Base-by-base conservation (phyloP, 2,888 invertebrate species). In the Eustalomyia histrio region DNA sequence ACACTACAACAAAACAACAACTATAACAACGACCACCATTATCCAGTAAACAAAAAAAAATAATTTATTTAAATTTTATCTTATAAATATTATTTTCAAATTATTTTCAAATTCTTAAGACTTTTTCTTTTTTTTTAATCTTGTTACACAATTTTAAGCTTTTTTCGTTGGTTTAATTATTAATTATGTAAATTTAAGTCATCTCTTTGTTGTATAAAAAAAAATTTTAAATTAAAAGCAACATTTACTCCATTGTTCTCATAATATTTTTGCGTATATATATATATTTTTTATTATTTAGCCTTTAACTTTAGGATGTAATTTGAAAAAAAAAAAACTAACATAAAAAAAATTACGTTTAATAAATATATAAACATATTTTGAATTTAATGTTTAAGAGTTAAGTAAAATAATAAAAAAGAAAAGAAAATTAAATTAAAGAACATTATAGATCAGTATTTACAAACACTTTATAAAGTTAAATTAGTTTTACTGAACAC, bases 321-420 rank as follows among this genome's bases (percentile, higher is more conserved):
- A 81, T 12, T 57, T 75, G 57, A 68, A 58, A 57, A 33, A 29
- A 79, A 69, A 63, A 50, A 50, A 63, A 68, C 57, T n/a, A 76
- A 21, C 21, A 33, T 64, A 73, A 72, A n/a, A n/a, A 53, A 68
- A 80, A 81, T 78, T 81, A 81, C 76, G 80, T 81, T 76, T 81
- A 81, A 81, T 80, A 73, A 80, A 76, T 71, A 81, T 73, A 76
- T 73, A 80, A 78, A 75, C 78, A 81, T 81, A 81, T 81, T 81
- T 81, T 81, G 81, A 81, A 81, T 78, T 81, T 81, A 81, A 81
- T 78, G 78, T 81, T 80, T 81, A 81, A 81, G 81, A 81, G 81
- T 81, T 81, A 81, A 81, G 81, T 75, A 78, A 81, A 29, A 81
- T 81, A 78, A 78, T 76, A 69, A 55, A 18, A 78, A 61, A 65